Conservation (phyloP, 2,888 invertebrate genomes). For the Pyrgus malvae region DNA sequence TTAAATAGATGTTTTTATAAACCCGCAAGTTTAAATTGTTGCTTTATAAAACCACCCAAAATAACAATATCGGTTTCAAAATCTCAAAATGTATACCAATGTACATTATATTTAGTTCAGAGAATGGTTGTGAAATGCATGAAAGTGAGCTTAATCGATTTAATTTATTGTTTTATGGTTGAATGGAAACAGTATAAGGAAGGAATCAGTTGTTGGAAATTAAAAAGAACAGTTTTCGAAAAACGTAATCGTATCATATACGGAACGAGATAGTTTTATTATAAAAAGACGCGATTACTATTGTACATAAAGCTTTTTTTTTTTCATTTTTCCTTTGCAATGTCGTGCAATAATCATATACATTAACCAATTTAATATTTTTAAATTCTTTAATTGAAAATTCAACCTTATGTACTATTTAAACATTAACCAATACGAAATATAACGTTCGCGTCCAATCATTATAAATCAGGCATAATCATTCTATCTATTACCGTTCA, state of each 20-base stretch:
- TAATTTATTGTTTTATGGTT: no score
- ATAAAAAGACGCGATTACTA: constrained; percentile 10
- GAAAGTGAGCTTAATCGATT: neutral
- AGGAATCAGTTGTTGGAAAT: neutral
- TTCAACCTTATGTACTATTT: constrained; percentile 7
- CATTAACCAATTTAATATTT: neutral
- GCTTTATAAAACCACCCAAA: constrained; percentile 11
- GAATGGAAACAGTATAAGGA: neutral
- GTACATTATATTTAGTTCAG: neutral
- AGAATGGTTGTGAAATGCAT: neutral
- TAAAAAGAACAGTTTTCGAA: no score
- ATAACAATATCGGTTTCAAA: constrained; percentile 7
- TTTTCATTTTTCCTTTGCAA: constrained; percentile 16
- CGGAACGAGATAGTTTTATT: no score
- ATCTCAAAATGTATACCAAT: constrained; percentile 19
- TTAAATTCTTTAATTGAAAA: constrained; percentile 7
- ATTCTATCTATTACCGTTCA: no score
- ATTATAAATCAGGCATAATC: no score
- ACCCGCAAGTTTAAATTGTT: neutral
- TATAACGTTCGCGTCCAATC: constrained; percentile 12
- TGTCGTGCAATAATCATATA: constrained; percentile 5
- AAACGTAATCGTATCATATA: no score
- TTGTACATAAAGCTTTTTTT: constrained; percentile 4
- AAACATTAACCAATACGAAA: constrained; percentile 1
- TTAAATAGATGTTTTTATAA: constrained; percentile 6